Evolutionary conservation across 2,113 vertebrate species (phyloP).

Genomic region (Microtus montanus): DNA sequence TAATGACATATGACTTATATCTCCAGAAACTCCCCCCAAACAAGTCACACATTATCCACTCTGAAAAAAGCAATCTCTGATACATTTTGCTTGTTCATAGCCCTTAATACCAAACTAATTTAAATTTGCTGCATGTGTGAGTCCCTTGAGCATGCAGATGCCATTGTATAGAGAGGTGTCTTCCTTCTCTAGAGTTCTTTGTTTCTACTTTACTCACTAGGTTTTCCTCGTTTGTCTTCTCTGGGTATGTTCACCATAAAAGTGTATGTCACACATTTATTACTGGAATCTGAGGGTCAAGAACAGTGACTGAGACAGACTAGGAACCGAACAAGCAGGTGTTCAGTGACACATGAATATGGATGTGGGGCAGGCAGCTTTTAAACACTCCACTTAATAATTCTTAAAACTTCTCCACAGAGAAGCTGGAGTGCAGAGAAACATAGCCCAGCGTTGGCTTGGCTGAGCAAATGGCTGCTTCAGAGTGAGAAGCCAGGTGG

Average conservation of each 20-base stretch:
- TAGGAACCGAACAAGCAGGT: neutral
- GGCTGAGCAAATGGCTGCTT: neutral
- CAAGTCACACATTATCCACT: neutral
- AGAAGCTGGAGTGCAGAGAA: neutral
- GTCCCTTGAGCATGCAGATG: neutral
- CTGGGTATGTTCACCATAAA: neutral
- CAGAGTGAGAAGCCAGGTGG: neutral
- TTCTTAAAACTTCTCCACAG: neutral
- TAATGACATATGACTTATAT: neutral
- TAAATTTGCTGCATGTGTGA: slow-evolving; percentile 41
- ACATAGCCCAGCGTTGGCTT: neutral
- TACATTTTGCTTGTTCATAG: neutral
- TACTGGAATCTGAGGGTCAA: neutral
- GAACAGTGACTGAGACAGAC: neutral
- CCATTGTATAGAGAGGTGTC: neutral
- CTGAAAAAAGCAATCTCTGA: neutral
- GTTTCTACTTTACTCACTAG: neutral
- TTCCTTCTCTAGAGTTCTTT: neutral
- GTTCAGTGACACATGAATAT: neutral
- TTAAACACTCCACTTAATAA: neutral
- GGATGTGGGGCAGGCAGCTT: neutral
- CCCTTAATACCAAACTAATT: slow-evolving; percentile 24
- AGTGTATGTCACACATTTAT: neutral
- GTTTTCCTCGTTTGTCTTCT: slow-evolving; percentile 25
- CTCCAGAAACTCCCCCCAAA: neutral